A percentile compares a stretch with the other conserved stretches of the same genome.
Conservation (phyloP, 2,797 vertebrate species). For the Diplodus puntazzo region DNA sequence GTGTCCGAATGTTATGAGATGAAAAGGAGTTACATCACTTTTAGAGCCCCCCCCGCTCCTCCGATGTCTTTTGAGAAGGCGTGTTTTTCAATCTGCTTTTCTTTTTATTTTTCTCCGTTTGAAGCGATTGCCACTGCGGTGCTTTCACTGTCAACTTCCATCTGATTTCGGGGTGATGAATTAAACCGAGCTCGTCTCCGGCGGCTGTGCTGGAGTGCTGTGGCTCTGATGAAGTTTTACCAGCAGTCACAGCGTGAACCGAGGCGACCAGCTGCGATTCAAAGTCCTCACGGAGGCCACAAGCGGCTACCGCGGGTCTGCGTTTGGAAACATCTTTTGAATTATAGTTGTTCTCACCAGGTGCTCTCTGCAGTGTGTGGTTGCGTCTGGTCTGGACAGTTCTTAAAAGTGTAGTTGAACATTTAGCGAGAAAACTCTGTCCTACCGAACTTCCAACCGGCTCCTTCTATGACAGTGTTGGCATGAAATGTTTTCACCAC, state of each 20-base stretch:
- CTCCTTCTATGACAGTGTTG: too few species aligned
- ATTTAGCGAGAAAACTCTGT: neutral
- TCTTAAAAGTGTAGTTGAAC: slow-evolving; percentile 7
- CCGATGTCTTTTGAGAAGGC: slow-evolving; percentile 24
- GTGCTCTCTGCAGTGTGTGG: slow-evolving; percentile 4
- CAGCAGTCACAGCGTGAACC: slow-evolving; percentile 30
- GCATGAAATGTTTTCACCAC: too few species aligned
- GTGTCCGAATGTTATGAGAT: slow-evolving; percentile 52
- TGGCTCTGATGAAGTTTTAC: slow-evolving; percentile 47
- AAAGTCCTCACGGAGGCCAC: slow-evolving; percentile 10
- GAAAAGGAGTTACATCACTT: slow-evolving; percentile 34
- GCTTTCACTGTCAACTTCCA: slow-evolving; percentile 34
- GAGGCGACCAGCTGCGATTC: slow-evolving; percentile 25
- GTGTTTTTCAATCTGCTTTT: slow-evolving; percentile 20
- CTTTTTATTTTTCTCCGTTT: slow-evolving; percentile 25
- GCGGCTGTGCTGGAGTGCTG: slow-evolving; percentile 40
- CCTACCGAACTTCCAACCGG: slow-evolving; percentile 2
- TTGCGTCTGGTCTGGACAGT: neutral
- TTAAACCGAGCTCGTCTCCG: slow-evolving; percentile 25
- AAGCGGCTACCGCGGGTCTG: slow-evolving; percentile 8
- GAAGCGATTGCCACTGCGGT: slow-evolving; percentile 17
- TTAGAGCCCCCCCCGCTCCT: slow-evolving; percentile 19
- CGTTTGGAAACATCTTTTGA: slow-evolving; percentile 30
- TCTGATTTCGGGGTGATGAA: slow-evolving; percentile 40
- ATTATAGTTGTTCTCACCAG: slow-evolving; percentile 22